Evolutionary conservation across 2,888 invertebrate genomes (phyloP).

Genomic region (Rotaria socialis): DNA sequence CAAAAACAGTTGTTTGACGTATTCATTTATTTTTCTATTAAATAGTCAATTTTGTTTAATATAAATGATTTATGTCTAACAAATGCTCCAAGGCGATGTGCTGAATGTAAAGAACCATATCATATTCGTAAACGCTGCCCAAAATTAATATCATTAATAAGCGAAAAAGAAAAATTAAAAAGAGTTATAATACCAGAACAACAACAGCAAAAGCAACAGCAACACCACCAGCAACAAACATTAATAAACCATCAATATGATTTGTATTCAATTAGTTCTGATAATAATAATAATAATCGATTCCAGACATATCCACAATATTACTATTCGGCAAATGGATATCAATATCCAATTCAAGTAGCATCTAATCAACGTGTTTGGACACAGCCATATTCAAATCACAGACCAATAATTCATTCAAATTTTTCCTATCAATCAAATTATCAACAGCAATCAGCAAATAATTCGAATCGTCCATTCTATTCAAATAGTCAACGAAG

Average conservation of each 20-base stretch:
- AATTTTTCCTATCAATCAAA: background rate
- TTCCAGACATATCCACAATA: background rate
- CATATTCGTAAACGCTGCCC: conserved; percentile 19
- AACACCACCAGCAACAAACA: no score
- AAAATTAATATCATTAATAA: background rate
- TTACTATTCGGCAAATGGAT: background rate
- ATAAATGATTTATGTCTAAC: background rate
- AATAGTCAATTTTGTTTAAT: background rate
- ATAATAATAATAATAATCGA: background rate
- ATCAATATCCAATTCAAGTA: background rate
- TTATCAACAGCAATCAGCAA: background rate
- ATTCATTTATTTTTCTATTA: background rate
- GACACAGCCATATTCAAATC: conserved; percentile 11
- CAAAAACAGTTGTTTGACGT: no score
- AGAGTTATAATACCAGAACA: background rate
- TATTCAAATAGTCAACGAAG: background rate
- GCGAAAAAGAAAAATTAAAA: conserved; percentile 23
- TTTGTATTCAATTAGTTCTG: background rate
- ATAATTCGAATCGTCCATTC: background rate
- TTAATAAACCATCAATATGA: background rate
- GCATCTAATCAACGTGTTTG: background rate
- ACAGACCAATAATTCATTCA: background rate
- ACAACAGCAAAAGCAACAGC: background rate
- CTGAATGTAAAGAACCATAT: background rate
- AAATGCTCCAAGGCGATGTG: background rate